Evolutionary conservation across 2,888 invertebrate genomes (phyloP).

Genomic region (Eurois occulta): DNA sequence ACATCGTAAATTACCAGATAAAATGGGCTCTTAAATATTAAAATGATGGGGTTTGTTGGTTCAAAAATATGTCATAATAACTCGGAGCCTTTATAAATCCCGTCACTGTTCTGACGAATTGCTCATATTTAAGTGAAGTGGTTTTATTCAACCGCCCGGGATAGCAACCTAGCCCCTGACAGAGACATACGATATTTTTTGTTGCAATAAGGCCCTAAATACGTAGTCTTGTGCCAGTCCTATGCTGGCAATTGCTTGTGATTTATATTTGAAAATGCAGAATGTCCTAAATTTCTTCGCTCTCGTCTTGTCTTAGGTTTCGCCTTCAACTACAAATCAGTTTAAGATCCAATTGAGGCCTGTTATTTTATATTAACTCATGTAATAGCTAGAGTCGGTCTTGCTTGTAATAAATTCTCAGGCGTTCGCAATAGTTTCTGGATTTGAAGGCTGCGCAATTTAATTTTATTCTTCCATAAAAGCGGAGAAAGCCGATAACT

Average conservation of each 20-base stretch:
- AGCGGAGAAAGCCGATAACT: neutral
- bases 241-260: neutral
- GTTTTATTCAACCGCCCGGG: neutral
- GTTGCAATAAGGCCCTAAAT: neutral
- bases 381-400: neutral
- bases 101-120: neutral
- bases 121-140: neutral
- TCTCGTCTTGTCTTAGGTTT: neutral
- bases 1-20: too few relatives aligned
- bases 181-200: neutral
- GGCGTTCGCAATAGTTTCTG: neutral
- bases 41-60: neutral
- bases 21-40: neutral
- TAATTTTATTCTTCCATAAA: neutral
- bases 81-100: neutral
- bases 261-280: neutral
- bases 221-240: neutral
- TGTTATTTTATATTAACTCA: neutral
- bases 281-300: neutral
- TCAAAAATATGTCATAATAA: neutral
- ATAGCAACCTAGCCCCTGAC: neutral
- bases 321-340: neutral
- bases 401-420: constrained; percentile 13
- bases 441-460: neutral
- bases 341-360: neutral